phyloP scores from a whole-genome alignment of 2,797 vertebrate species.

The Chaunax sp. region DNA sequence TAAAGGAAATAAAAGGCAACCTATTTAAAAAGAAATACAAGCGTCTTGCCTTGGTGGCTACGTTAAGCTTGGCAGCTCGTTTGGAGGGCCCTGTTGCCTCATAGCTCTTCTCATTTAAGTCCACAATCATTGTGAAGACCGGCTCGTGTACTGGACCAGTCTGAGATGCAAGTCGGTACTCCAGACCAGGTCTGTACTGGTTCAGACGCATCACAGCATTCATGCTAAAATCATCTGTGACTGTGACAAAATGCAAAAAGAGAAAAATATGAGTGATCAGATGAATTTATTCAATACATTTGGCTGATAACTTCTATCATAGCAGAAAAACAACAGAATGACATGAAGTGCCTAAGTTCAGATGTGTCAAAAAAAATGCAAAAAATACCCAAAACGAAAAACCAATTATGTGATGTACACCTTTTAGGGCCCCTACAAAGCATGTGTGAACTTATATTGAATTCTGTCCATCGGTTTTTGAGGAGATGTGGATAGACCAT shows the following conservation, averaged over 20 bases:
- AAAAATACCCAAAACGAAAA: no score
- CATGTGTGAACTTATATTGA: no score
- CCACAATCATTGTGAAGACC: constrained; percentile 95
- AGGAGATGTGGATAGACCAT: no score
- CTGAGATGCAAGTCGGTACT: constrained; percentile 93
- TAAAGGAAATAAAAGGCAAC: background rate
- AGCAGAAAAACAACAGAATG: no score
- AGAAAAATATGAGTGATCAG: background rate
- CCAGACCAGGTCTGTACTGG: constrained; percentile 92
- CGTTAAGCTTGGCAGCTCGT: constrained; percentile 92
- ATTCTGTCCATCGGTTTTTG: no score
- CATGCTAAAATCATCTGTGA: constrained; percentile 90
- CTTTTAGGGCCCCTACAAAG: no score
- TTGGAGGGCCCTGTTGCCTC: constrained; percentile 94
- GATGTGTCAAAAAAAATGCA: no score
- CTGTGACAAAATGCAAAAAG: constrained; percentile 11
- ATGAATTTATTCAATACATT: background rate
- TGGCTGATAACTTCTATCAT: background rate
- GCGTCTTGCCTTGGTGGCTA: constrained; percentile 89
- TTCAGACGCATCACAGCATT: constrained; percentile 98
- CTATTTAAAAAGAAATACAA: background rate
- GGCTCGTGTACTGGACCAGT: constrained; percentile 95
- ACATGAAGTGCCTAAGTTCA: no score
- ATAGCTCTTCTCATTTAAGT: constrained; percentile 90
- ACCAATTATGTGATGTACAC: no score